phyloP scores from a whole-genome alignment of 1,140 invertebrate species.

The Sinella curviseta region DNA sequence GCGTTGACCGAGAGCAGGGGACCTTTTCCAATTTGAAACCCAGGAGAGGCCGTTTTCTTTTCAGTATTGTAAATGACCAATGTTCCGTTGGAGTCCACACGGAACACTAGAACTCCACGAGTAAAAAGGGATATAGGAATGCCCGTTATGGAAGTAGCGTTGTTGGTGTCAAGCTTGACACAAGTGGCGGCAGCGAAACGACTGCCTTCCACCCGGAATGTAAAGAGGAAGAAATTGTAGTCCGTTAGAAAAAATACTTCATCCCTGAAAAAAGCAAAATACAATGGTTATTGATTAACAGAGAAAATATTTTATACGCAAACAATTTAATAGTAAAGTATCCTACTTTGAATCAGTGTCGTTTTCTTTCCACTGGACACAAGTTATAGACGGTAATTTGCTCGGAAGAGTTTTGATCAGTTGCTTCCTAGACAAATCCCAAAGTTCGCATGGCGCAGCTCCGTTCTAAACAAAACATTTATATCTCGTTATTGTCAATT shows the following conservation, averaged over 20 bases:
- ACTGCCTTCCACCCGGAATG: conserved; percentile 47
- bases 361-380: conserved; percentile 41
- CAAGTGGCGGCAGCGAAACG: conserved; percentile 46
- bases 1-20: conserved; percentile 35
- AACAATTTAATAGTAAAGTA: neutral
- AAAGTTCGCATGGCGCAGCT: conserved; percentile 45
- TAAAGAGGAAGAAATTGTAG: conserved; percentile 45
- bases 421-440: conserved; percentile 44
- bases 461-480: conserved; percentile 41
- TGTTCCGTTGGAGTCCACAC: conserved; percentile 42
- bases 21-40: conserved; percentile 43
- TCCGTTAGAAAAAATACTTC: conserved; percentile 48
- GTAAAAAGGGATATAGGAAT: conserved; percentile 43
- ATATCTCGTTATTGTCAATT: neutral
- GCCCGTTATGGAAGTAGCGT: conserved; percentile 35
- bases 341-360: conserved; percentile 31
- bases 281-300: neutral
- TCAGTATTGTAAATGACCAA: conserved; percentile 48
- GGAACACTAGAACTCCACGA: conserved; percentile 41
- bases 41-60: conserved; percentile 47
- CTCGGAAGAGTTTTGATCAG: conserved; percentile 45
- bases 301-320: neutral
- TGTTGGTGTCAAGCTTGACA: conserved; percentile 45
- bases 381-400: conserved; percentile 47
- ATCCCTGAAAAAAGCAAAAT: conserved; percentile 40